Base-by-base conservation (phyloP, 2,797 vertebrate genomes). In the Propithecus deckenii region DNA sequence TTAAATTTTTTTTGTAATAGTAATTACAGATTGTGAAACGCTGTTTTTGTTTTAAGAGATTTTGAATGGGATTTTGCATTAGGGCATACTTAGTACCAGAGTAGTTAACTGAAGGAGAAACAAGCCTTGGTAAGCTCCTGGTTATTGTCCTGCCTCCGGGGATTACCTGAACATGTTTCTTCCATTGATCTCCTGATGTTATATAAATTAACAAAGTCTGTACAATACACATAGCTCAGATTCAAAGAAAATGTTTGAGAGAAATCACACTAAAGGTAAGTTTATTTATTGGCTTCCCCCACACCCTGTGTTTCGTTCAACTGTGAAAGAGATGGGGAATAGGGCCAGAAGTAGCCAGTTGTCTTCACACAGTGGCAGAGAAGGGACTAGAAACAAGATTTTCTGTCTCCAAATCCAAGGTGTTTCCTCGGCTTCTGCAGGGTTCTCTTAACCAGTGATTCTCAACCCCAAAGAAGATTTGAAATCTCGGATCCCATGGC, bases 131-230 rank as follows among this genome's bases (percentile, higher is more conserved):
- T 95, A 97, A 96, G 86, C 50, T 69, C 84, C 69, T 30, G 57
- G 63, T 46, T 92, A 52, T 95, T 91, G 50, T 12, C 17, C 8
- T 59, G 92, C 74, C 97, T 86, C 0, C 30, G 52, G 93, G 95
- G 96, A 96, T 92, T 76, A 84, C 65, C 72, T 91, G 38, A 95
- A 78, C 80, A 84, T 50, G 48, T 35, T 97, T 94, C 94, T 95
- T 95, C 80, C 92, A 84, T 55, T 15, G 2, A 86, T 86, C 85
- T 76, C 63, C 69, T 69, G 28, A 59, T 83, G 95, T 95, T 96
- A 96, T 80, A 63, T 57, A 96, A 91, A 50, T 28, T 46, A 98
- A 13, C 59, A 65, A 96, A 95, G 75, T 61, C 78, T 90, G 59
- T 75, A 43, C 43, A 94, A 75, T 63, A 61, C 13, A 88, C 15